Evolutionary conservation across 2,113 vertebrate genomes (phyloP).

Genomic region (Nannobrachium achirus): DNA sequence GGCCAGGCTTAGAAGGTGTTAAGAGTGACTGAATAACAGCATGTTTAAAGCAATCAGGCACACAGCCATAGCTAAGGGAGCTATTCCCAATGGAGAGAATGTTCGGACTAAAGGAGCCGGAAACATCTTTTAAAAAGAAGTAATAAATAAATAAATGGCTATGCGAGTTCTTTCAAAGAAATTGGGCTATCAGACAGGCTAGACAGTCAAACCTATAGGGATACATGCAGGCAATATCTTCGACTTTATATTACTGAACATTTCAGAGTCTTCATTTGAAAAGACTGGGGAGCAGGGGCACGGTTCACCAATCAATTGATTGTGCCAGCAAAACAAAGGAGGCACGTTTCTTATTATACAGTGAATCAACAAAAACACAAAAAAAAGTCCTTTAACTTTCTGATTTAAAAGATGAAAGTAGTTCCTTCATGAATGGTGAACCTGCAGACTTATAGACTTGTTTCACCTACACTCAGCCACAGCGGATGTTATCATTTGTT

Average conservation of each 20-base stretch:
- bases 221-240: neutral
- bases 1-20: too few species aligned
- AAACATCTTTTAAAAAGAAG: conserved; percentile 1
- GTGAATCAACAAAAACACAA: neutral
- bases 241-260: neutral
- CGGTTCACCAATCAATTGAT: neutral
- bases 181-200: neutral
- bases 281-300: neutral
- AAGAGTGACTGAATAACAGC: too few species aligned
- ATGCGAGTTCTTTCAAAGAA: neutral
- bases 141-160: neutral
- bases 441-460: neutral
- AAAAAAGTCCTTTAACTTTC: neutral
- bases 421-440: neutral
- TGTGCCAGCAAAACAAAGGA: neutral
- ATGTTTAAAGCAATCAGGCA: too few species aligned
- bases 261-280: neutral
- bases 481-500: neutral
- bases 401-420: conserved; percentile 7
- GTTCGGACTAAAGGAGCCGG: neutral
- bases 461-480: neutral
- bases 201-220: neutral
- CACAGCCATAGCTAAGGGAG: neutral
- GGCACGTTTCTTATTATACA: neutral
- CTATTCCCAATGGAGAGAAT: conserved; percentile 1